Evolutionary conservation across 2,113 vertebrate genomes (phyloP).

Genomic region (Strigops habroptila): DNA sequence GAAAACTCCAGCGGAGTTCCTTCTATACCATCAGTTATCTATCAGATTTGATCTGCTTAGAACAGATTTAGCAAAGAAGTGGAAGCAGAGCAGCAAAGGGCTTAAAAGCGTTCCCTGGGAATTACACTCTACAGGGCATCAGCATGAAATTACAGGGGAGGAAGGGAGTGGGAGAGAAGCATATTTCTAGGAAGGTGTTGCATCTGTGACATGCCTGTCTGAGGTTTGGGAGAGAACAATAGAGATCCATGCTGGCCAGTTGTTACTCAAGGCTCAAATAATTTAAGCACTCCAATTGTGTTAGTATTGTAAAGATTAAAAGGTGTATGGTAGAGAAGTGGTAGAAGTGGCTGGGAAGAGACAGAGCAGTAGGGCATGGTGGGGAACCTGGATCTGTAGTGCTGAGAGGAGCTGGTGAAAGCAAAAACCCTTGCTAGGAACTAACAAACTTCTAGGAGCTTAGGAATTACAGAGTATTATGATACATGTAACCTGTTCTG

Average conservation of each 20-base stretch:
- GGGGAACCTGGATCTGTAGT: not conserved
- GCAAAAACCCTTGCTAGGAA: not conserved
- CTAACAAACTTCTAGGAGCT: not conserved
- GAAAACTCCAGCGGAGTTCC: constrained; percentile 55
- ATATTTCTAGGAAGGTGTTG: not conserved
- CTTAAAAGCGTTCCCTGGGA: constrained; percentile 27
- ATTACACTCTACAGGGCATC: not conserved
- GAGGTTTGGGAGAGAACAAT: not conserved
- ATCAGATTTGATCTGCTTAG: constrained; percentile 48
- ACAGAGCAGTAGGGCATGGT: not conserved
- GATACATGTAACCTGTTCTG: not conserved
- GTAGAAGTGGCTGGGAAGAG: not conserved
- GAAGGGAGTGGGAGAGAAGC: not conserved
- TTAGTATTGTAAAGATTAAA: not conserved
- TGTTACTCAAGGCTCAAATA: not conserved
- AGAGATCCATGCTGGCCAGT: not conserved
- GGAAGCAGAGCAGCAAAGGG: not conserved
- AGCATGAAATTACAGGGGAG: constrained; percentile 47
- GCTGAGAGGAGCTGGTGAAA: not conserved
- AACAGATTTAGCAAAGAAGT: constrained; percentile 34
- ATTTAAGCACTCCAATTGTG: not conserved
- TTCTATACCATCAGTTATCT: constrained; percentile 39
- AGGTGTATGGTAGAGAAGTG: not conserved
- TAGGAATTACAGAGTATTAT: not conserved
- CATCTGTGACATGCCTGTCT: not conserved